Percentiles rank a stretch among this genome's conserved stretches.
Conservation (phyloP, 2,888 invertebrate genomes). For the Anorthoa munda region DNA sequence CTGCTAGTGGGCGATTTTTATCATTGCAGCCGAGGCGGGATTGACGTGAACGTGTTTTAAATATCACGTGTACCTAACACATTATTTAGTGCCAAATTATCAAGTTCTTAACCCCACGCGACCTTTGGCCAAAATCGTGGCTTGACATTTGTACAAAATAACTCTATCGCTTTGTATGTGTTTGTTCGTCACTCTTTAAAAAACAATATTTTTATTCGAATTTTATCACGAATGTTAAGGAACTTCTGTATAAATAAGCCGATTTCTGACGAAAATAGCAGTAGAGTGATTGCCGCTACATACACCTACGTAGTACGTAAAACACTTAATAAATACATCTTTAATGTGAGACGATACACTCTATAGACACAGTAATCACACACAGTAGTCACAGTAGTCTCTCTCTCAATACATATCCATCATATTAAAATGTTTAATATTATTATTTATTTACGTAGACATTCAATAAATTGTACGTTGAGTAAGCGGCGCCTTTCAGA, state of each 20-base stretch:
- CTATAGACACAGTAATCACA: too few relatives aligned
- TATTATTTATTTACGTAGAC: neutral
- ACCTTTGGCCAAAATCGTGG: conserved; percentile 15
- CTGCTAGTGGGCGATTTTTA: too few relatives aligned
- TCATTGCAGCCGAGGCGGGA: too few relatives aligned
- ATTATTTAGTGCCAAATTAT: conserved; percentile 12
- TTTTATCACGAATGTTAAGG: neutral
- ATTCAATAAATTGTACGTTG: too few relatives aligned
- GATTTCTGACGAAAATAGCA: neutral
- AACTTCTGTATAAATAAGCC: neutral
- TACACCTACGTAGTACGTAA: too few relatives aligned
- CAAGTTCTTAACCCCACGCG: conserved; percentile 19
- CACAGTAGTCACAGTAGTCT: too few relatives aligned
- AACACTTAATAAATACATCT: too few relatives aligned
- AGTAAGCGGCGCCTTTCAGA: conserved; percentile 18
- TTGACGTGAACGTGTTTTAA: too few relatives aligned
- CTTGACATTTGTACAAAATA: conserved; percentile 27
- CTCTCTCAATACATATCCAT: neutral
- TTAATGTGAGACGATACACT: neutral
- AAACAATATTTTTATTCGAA: neutral
- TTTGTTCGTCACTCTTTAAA: neutral
- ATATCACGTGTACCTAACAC: too few relatives aligned
- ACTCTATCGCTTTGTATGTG: conserved; percentile 9
- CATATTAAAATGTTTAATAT: too few relatives aligned
- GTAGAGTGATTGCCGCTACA: neutral